Conservation (phyloP, 2,888 invertebrate species). For the Dusona sp. region DNA sequence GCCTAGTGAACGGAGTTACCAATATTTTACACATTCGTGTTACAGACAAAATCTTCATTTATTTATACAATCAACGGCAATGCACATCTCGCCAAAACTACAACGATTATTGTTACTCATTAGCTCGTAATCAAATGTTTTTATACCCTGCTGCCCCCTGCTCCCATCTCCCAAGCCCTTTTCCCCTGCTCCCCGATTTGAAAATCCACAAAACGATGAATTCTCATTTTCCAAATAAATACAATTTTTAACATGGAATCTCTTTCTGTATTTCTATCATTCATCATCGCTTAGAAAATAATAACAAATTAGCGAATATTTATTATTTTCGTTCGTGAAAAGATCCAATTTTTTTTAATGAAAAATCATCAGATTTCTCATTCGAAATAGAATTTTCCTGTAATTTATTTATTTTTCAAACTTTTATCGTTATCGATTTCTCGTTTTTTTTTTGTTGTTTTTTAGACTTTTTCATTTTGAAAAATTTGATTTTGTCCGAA, state of each 20-base stretch:
- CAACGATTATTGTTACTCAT: conserved; percentile 57
- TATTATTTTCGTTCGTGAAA: not conserved
- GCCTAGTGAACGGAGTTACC: conserved; percentile 66
- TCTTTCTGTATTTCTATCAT: conserved; percentile 59
- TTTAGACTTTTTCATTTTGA: not conserved
- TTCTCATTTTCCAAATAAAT: conserved; percentile 76
- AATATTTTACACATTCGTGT: conserved; percentile 65
- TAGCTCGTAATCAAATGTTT: conserved; percentile 77
- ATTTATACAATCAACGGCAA: conserved; percentile 42
- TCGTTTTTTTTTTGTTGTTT: not conserved
- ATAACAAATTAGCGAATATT: conserved; percentile 10
- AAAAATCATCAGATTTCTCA: no score
- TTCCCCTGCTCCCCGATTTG: conserved; percentile 73
- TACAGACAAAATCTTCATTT: conserved; percentile 38
- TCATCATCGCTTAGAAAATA: conserved; percentile 57
- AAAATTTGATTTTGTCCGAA: conserved; percentile 1
- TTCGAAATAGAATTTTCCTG: no score
- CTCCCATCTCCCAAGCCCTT: not conserved
- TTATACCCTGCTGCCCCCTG: conserved; percentile 61
- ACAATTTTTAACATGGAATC: conserved; percentile 73
- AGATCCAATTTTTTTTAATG: conserved; percentile 24
- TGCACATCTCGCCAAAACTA: conserved; percentile 12
- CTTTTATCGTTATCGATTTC: not conserved
- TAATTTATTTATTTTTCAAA: not conserved
- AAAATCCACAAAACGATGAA: conserved; percentile 76